Base-by-base conservation (phyloP, 2,113 vertebrate species). In the Pholis gunnellus region DNA sequence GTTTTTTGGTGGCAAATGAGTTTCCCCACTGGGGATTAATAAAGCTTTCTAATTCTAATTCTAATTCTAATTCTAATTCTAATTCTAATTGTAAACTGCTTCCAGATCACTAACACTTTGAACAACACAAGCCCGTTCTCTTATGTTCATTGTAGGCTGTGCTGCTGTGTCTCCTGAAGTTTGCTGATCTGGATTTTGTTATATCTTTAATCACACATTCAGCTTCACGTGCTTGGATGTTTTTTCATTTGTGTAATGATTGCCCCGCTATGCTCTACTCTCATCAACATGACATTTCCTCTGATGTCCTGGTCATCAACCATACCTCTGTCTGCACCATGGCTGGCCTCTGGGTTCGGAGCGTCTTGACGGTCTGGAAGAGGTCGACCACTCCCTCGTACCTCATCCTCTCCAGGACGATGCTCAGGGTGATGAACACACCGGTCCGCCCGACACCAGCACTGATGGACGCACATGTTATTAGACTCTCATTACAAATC, bases 311-410 rank as follows among this genome's bases (percentile, higher is more conserved):
- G 6, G 17, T 20, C 50, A 5, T 18, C 48, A 20, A 52, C 17
- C 50, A n/a, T 92, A 99, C 98, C 97, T 99, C 97, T 73, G 97
- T 99, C 94, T 99, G 97, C 93, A 99, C 98, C 97, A 99, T 99
- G 90, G 97, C 98, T 0, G 97, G 97, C 84, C 98, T 95, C 94
- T 99, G 98, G 0, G 98, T 99, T 72, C 98, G 95, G 82, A 99
- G 94, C 20, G 95, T 98, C 95, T 99, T 99, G 92, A 99, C 96
- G 0, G 98, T 99, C 94, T 99, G 98, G 94, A 99, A 99, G 94
- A 99, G 95, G 93, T 99, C 98, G 14, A 99, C 97, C 87, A 97
- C 97, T 0, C 97, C 98, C 90, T 99, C 98, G 0, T 98, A 99
- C 88, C 97, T 96, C 97, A 99, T 99, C 82, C 97, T 96, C 94